Conservation (phyloP, 2,797 vertebrate species). For the Acanthurus lineatus region DNA sequence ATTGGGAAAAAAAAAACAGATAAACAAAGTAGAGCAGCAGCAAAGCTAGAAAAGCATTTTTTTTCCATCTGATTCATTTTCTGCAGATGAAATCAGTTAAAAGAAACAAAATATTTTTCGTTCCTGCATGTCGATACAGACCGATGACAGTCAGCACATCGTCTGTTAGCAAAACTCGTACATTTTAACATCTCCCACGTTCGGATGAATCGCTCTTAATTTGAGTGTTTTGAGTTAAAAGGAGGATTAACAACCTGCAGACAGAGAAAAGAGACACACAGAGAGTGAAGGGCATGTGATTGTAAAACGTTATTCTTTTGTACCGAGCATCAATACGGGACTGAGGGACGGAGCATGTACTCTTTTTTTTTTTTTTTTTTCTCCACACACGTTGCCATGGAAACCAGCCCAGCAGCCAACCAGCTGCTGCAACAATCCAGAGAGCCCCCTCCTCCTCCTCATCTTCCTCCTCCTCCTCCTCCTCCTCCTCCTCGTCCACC, state of each 20-base stretch:
- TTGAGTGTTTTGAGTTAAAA: slow-evolving; percentile 15
- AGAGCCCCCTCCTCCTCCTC: slow-evolving; percentile 22
- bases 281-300: slow-evolving; percentile 31
- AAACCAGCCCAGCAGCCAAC: slow-evolving; percentile 84
- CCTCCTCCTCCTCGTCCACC: slow-evolving; percentile 12
- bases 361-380: slow-evolving; percentile 59
- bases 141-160: neutral
- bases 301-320: slow-evolving; percentile 75
- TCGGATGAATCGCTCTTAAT: slow-evolving; percentile 9
- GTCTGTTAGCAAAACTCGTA: slow-evolving; percentile 20
- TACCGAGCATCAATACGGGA: slow-evolving; percentile 69
- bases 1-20: too few relatives aligned
- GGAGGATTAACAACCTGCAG: slow-evolving; percentile 12
- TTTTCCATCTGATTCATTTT: neutral
- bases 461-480: slow-evolving; percentile 18
- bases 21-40: slow-evolving; percentile 3
- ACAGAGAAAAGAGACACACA: neutral
- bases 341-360: slow-evolving; percentile 70
- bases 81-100: slow-evolving; percentile 32
- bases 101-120: neutral
- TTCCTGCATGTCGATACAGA: neutral
- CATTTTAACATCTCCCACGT: slow-evolving; percentile 18
- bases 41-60: slow-evolving; percentile 34
- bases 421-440: slow-evolving; percentile 74
- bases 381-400: slow-evolving; percentile 75